These are phyloP conservation scores for Hydraecia micacea DNA, from an alignment of 2,888 invertebrate genomes.

Conservation along the genomic window DNA sequence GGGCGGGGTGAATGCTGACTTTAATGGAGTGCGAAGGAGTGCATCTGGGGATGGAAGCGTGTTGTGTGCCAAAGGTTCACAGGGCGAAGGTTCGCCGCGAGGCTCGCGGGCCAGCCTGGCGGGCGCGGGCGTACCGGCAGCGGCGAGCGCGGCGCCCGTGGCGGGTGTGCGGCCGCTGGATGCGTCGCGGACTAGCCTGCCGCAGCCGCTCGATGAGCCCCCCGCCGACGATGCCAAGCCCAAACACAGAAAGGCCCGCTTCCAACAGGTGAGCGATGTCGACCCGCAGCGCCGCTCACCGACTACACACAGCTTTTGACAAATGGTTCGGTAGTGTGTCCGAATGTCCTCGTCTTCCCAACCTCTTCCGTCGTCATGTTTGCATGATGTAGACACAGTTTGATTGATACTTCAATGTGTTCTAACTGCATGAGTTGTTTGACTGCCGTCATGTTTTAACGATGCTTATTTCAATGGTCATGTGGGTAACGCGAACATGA, in stretches of 20 bases:
- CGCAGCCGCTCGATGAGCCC: constrained; percentile 82
- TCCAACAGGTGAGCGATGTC: constrained; percentile 92
- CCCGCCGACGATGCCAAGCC: constrained; percentile 90
- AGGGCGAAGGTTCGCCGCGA: constrained; percentile 88
- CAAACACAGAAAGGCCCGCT: constrained; percentile 96
- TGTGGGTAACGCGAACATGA: constrained; percentile 59
- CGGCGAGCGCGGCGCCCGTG: constrained; percentile 72
- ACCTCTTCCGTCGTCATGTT: constrained; percentile 50
- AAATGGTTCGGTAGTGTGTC: constrained; percentile 43
- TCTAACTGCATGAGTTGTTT: constrained; percentile 61
- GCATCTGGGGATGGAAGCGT: constrained; percentile 94
- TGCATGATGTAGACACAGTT: constrained; percentile 69
- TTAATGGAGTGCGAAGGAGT: constrained; percentile 93
- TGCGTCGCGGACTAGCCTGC: constrained; percentile 85
- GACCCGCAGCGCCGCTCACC: constrained; percentile 53
- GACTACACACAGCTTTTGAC: constrained; percentile 34
- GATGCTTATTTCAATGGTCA: constrained; percentile 43
- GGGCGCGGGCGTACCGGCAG: constrained; percentile 66
- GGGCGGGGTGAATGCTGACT: constrained; percentile 81
- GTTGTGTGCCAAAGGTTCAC: constrained; percentile 91
- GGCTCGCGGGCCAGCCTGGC: constrained; percentile 87
- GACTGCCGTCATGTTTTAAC: constrained; percentile 49
- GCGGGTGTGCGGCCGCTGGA: constrained; percentile 74
- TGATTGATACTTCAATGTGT: constrained; percentile 57
- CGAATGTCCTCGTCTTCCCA: constrained; percentile 40